A percentile compares a stretch with the other conserved stretches of the same genome.
Conservation (phyloP, 2,797 vertebrate genomes). For the Lithobates pipiens region DNA sequence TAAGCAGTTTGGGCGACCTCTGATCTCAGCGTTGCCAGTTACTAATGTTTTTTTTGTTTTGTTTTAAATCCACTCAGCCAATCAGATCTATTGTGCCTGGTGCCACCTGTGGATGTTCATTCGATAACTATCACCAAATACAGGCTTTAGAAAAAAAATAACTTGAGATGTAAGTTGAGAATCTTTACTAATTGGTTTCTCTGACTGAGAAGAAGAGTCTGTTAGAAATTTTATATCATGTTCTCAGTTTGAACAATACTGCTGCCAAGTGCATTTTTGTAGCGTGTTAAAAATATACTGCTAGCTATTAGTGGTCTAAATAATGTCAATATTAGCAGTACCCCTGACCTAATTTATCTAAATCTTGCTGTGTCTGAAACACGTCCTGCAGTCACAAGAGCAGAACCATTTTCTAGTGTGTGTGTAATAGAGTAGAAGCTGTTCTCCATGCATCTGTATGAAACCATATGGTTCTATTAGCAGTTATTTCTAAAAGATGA, state of each 20-base stretch:
- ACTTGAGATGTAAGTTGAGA: constrained; percentile 20
- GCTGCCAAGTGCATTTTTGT: neutral
- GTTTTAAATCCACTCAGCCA: constrained; percentile 38
- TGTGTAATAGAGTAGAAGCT: neutral
- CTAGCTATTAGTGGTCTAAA: neutral
- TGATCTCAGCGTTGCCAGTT: constrained; percentile 28
- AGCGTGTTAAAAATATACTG: neutral
- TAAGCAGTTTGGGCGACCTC: constrained; percentile 44
- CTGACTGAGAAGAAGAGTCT: constrained; percentile 36
- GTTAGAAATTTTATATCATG: neutral
- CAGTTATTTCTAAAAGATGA: neutral
- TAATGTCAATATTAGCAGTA: neutral
- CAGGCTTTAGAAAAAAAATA: constrained; percentile 41
- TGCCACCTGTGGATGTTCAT: constrained; percentile 35
- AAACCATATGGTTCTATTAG: neutral
- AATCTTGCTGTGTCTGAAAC: neutral
- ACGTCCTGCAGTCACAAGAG: neutral
- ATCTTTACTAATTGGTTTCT: constrained; percentile 45
- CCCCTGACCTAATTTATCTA: neutral
- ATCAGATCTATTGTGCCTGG: constrained; percentile 42
- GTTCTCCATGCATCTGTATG: neutral
- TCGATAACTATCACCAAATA: constrained; percentile 16
- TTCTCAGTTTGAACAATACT: neutral
- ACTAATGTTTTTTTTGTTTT: constrained; percentile 41
- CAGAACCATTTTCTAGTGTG: neutral